Evolutionary conservation across 2,888 invertebrate species (phyloP).

Genomic region (Lucinisca nassula): DNA sequence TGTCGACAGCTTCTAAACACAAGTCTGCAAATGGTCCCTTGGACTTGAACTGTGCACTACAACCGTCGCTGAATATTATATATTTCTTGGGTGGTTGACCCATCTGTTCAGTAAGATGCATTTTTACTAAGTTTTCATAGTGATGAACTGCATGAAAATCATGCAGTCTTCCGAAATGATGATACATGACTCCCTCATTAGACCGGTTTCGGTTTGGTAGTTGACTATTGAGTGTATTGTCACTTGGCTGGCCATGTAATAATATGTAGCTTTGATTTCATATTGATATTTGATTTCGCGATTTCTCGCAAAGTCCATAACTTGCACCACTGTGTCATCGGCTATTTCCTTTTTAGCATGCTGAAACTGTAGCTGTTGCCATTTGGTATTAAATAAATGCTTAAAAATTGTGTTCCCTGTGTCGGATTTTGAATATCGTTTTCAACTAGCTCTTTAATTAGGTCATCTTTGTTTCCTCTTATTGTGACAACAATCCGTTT

Average conservation of each 20-base stretch:
- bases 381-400: no score
- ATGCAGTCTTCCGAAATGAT: slow-evolving; percentile 63
- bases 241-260: slow-evolving; percentile 43
- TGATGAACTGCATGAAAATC: slow-evolving; percentile 63
- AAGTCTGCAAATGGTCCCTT: slow-evolving; percentile 55
- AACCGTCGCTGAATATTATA: slow-evolving; percentile 62
- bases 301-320: slow-evolving; percentile 90
- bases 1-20: neutral
- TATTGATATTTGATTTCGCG: slow-evolving; percentile 49
- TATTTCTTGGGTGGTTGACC: neutral
- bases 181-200: slow-evolving; percentile 36
- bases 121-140: slow-evolving; percentile 22
- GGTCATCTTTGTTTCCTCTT: slow-evolving; percentile 28
- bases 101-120: neutral
- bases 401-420: slow-evolving; percentile 47
- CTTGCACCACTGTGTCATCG: no score
- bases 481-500: slow-evolving; percentile 44
- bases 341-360: no score
- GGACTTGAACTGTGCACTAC: slow-evolving; percentile 61
- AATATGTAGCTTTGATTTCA: slow-evolving; percentile 58
- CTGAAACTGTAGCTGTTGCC: no score
- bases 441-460: slow-evolving; percentile 50
- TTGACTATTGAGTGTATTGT: slow-evolving; percentile 68
- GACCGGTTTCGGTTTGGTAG: slow-evolving; percentile 17
- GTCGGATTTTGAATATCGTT: slow-evolving; percentile 47